Evolutionary conservation across 2,113 vertebrate genomes (phyloP), one percentile per base, ranked within the genome.

Genomic region (Aptenodytes patagonicus): DNA sequence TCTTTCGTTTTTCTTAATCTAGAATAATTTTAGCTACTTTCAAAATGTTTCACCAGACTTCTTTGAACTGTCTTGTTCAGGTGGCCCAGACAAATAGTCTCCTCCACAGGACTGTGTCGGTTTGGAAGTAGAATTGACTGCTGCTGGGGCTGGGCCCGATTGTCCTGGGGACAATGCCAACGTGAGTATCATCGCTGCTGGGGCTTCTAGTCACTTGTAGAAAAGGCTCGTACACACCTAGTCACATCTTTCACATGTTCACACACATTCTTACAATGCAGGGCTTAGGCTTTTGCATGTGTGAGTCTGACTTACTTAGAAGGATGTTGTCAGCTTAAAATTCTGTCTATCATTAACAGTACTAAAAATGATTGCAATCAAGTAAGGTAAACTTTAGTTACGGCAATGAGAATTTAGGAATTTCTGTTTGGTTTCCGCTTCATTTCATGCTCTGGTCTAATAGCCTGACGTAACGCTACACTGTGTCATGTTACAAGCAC

Each of bases 81-180:
- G 99, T 99, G 99, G 99, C 98, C 99, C 68, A 98, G 99, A 83
- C 99, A 99, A 87, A 98, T 99, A 85, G 97, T 98, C 60, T 98
- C 99, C 1, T 98, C 99, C 22, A 90, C 97, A 44, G 99, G 99
- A 87, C 97, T 99, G 57, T 99, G 99, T 92, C 99, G 98, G 2
- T 99, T 99, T 42, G 99, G 99, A 17, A 98, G 98, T 91, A 98
- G 99, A 85, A 98, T 99, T 70, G 99, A 99, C 98, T 99, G 99
- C 99, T 99, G 99, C 98, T 99, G 99, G 99, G 99, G 99, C 91
- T 99, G 99, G 99, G 98, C 98, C 6, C 98, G 99, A 2, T 98
- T 98, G 81, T 98, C 99, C 86, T 99, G 99, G 99, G 99, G 99
- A 92, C 99, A 99, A 20, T 99, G 99, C 98, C 99, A 99, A 94